Percentiles rank a stretch among this genome's conserved stretches.
These are phyloP conservation scores for Antigone vipio DNA, from an alignment of 2,113 vertebrate genomes.

Conservation along the genomic window DNA sequence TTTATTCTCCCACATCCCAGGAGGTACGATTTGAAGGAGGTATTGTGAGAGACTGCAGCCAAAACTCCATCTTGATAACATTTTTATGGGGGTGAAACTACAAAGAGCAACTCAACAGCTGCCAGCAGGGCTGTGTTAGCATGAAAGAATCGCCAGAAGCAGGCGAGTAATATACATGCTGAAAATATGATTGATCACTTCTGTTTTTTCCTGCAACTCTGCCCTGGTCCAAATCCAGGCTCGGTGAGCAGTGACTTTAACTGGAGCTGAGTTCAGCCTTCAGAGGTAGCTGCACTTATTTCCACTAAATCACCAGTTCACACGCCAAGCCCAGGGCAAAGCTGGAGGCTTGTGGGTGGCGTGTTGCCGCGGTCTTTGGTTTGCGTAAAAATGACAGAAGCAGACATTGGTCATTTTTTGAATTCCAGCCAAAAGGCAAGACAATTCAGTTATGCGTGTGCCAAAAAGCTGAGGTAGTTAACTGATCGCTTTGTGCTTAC, in stretches of 20 bases:
- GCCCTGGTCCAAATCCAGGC: not conserved
- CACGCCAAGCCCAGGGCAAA: not conserved
- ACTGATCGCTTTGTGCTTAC: not conserved
- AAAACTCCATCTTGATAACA: slow-evolving; percentile 38
- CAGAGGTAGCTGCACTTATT: not conserved
- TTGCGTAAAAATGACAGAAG: not conserved
- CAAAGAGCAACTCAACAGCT: slow-evolving; percentile 16
- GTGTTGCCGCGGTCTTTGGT: rapidly evolving
- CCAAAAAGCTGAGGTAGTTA: not conserved
- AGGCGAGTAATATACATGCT: not conserved
- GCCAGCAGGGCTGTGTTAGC: not conserved
- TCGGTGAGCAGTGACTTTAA: not conserved
- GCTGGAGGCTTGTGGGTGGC: not conserved
- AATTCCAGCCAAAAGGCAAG: not conserved
- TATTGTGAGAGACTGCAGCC: slow-evolving; percentile 7
- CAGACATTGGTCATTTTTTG: not conserved
- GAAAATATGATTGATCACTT: slow-evolving; percentile 32
- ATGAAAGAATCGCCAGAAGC: not conserved
- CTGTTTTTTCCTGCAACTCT: not conserved
- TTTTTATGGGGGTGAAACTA: slow-evolving; percentile 42
- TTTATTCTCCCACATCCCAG: slow-evolving; percentile 1
- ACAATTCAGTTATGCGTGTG: not conserved
- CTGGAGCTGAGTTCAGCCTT: not conserved
- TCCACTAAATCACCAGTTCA: not conserved
- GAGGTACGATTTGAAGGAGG: not conserved